These are phyloP conservation scores for Clitarchus hookeri DNA, from an alignment of 2,888 invertebrate species.

Conservation along the genomic window DNA sequence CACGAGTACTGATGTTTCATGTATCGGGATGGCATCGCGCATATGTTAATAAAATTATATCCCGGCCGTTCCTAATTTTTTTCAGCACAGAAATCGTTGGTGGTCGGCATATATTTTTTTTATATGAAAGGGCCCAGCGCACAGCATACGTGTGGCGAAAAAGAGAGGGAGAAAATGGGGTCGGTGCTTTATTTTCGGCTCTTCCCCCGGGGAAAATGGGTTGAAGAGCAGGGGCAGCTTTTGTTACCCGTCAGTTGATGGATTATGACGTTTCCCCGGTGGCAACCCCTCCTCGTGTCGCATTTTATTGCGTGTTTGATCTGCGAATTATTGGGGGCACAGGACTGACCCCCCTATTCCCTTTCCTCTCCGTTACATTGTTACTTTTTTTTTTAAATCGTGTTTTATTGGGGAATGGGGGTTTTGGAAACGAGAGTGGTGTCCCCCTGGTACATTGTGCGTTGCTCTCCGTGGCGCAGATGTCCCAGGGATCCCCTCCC, in stretches of 20 bases:
- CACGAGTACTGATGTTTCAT: too few relatives aligned
- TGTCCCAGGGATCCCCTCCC: too few relatives aligned
- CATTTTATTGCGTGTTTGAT: conserved; percentile 14
- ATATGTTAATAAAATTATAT: too few relatives aligned
- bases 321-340: conserved; percentile 14
- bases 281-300: neutral
- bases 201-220: neutral
- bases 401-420: neutral
- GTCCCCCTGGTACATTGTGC: neutral
- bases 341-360: neutral
- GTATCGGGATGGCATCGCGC: too few relatives aligned
- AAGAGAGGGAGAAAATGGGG: neutral
- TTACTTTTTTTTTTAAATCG: neutral
- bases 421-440: neutral
- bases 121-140: too few relatives aligned
- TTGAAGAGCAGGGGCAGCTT: neutral
- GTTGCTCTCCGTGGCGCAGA: neutral
- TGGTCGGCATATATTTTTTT: too few relatives aligned
- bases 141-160: neutral
- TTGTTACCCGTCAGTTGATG: neutral
- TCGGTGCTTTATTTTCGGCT: neutral
- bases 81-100: too few relatives aligned
- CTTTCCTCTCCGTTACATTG: neutral
- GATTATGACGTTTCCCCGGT: conserved; percentile 4
- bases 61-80: too few relatives aligned